These are phyloP conservation scores for Piscicola geometra DNA, from an alignment of 2,888 invertebrate species.

Conservation along the genomic window DNA sequence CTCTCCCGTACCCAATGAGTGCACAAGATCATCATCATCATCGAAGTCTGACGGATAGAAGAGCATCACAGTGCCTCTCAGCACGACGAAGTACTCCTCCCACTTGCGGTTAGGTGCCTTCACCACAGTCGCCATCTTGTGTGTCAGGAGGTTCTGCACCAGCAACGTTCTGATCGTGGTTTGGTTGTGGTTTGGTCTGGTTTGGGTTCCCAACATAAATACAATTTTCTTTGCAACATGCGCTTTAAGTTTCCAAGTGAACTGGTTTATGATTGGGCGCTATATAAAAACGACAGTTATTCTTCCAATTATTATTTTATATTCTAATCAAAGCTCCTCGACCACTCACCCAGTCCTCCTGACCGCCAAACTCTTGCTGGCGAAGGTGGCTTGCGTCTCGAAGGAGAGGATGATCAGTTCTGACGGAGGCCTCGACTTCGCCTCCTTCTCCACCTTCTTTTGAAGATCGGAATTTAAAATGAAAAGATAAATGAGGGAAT, in stretches of 20 bases:
- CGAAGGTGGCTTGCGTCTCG: slow-evolving; percentile 63
- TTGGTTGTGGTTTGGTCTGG: not conserved
- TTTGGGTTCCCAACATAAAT: not conserved
- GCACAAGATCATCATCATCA: slow-evolving; percentile 31
- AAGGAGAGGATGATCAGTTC: slow-evolving; percentile 53
- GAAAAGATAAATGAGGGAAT: too few relatives aligned
- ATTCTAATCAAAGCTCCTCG: not conserved
- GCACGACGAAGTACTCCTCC: slow-evolving; percentile 97
- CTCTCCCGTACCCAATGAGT: not conserved
- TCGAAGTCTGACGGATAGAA: slow-evolving; percentile 66
- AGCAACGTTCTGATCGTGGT: slow-evolving; percentile 74
- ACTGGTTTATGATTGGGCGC: too few relatives aligned
- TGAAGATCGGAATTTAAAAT: too few relatives aligned
- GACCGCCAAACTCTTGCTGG: slow-evolving; percentile 91
- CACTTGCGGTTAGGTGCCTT: slow-evolving; percentile 89
- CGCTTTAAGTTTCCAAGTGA: not conserved
- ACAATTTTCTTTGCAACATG: not conserved
- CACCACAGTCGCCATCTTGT: slow-evolving; percentile 94
- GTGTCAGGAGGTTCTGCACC: slow-evolving; percentile 93
- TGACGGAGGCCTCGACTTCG: slow-evolving; percentile 45
- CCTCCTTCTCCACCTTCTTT: too few relatives aligned
- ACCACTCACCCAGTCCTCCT: slow-evolving; percentile 81
- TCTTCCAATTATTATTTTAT: not conserved
- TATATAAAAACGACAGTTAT: not conserved
- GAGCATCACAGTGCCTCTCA: slow-evolving; percentile 89